These are phyloP conservation scores for Nixonia krombeini DNA, from an alignment of 1,140 invertebrate species.

Conservation along the genomic window DNA sequence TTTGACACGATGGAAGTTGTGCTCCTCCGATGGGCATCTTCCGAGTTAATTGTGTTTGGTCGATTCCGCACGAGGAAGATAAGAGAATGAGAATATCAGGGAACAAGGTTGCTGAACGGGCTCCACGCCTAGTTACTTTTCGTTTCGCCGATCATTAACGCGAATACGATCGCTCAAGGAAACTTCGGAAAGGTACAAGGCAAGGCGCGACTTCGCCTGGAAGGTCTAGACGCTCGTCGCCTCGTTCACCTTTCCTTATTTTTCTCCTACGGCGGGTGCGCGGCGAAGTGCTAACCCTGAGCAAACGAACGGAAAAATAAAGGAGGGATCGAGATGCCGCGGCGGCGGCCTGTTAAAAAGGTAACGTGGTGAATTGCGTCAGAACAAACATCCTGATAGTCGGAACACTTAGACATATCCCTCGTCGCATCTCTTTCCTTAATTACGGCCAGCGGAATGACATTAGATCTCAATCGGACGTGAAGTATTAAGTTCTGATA, in stretches of 20 bases:
- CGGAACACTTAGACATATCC: too few relatives aligned
- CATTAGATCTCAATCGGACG: too few relatives aligned
- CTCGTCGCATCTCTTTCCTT: too few relatives aligned
- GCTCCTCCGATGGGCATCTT: background rate
- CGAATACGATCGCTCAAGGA: slow-evolving; percentile 14
- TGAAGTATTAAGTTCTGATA: too few relatives aligned
- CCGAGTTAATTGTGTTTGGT: slow-evolving; percentile 8
- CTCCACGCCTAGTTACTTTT: slow-evolving; percentile 27
- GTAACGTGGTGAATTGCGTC: background rate
- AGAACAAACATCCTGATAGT: background rate
- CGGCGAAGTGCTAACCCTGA: background rate
- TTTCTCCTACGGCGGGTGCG: slow-evolving; percentile 4
- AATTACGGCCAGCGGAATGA: too few relatives aligned
- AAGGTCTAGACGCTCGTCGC: slow-evolving; percentile 4
- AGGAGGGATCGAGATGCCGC: background rate
- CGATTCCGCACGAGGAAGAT: slow-evolving; percentile 1
- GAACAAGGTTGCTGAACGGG: slow-evolving; percentile 9
- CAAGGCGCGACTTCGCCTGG: slow-evolving; percentile 2
- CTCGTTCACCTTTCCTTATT: slow-evolving; percentile 9
- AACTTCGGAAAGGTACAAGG: slow-evolving; percentile 12
- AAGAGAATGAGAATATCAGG: slow-evolving; percentile 5
- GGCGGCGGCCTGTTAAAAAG: background rate
- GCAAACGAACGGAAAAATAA: slow-evolving; percentile 3
- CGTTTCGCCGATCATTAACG: slow-evolving; percentile 25
- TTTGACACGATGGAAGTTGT: slow-evolving; percentile 7